Evolutionary conservation across 35 echinoderm and acorn worm species (phyloP).

Genomic region (Ophioderma brevispina): DNA sequence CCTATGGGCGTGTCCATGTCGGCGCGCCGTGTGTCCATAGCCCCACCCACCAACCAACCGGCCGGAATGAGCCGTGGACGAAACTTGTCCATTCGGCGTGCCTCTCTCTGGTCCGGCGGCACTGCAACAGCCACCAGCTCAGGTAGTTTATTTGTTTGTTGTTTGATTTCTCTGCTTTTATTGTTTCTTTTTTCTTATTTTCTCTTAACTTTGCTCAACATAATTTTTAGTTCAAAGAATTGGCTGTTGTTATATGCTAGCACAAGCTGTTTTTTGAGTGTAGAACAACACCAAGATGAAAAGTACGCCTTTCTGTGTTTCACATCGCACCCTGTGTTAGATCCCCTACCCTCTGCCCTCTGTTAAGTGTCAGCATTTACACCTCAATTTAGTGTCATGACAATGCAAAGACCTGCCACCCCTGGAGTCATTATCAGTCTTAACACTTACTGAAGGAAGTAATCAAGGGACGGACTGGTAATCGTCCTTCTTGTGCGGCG

Average conservation of each 20-base stretch:
- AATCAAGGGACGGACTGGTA: background rate
- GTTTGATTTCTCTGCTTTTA: background rate
- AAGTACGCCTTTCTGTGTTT: constrained; percentile 5
- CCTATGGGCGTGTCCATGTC: constrained; percentile 85
- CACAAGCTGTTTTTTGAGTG: background rate
- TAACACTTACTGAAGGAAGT: background rate
- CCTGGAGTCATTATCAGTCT: background rate
- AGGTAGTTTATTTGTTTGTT: constrained; percentile 54
- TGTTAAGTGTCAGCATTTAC: background rate
- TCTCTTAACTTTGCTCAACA: background rate
- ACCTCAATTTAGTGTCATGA: background rate
- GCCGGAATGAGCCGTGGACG: constrained; percentile 78
- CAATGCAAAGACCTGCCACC: background rate
- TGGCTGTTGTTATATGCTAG: background rate
- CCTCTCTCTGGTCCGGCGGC: constrained; percentile 97
- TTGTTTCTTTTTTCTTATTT: background rate
- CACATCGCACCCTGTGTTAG: background rate
- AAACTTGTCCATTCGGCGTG: constrained; percentile 95
- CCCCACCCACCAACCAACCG: constrained; percentile 77
- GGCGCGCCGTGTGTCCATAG: constrained; percentile 93
- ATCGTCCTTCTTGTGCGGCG: background rate
- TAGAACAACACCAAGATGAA: background rate
- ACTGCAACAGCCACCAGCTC: constrained; percentile 83
- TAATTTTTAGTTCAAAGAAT: background rate
- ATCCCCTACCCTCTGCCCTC: background rate